phyloP scores from a whole-genome alignment of 2,888 invertebrate species.

The Bembecia ichneumoniformis region DNA sequence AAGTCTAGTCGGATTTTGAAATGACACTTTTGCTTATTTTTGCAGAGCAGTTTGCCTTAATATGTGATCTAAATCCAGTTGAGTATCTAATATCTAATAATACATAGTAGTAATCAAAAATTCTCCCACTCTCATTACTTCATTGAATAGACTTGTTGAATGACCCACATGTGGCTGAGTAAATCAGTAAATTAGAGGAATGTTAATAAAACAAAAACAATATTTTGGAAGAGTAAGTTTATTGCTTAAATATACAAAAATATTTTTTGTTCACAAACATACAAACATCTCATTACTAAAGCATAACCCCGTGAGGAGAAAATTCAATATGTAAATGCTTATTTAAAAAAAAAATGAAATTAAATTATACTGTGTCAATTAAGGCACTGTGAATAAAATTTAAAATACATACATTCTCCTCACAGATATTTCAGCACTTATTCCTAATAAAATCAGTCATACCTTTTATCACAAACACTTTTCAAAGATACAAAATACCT shows the following conservation, averaged over 20 bases:
- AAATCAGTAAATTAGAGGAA: too few species aligned
- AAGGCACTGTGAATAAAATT: constrained; percentile 44
- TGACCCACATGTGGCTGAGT: too few species aligned
- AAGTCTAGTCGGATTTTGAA: too few species aligned
- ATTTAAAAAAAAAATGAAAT: neutral
- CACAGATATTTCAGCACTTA: constrained; percentile 34
- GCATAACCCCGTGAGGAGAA: constrained; percentile 42
- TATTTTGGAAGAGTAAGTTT: constrained; percentile 31
- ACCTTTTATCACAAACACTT: constrained; percentile 42
- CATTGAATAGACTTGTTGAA: too few species aligned
- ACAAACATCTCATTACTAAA: constrained; percentile 31
- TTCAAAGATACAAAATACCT: neutral
- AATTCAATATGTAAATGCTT: neutral
- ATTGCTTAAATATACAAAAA: constrained; percentile 41
- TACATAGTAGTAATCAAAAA: too few species aligned
- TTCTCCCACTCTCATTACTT: too few species aligned
- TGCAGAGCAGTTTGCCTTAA: too few species aligned
- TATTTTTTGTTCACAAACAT: constrained; percentile 43
- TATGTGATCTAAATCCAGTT: too few species aligned
- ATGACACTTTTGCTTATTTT: too few species aligned
- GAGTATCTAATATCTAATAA: too few species aligned
- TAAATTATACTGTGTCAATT: neutral
- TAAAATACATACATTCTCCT: constrained; percentile 22
- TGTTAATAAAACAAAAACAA: neutral
- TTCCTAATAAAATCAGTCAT: constrained; percentile 47